Evolutionary conservation across 2,113 vertebrate genomes (phyloP), one percentile per base, ranked within the genome.

Genomic region (Puma concolor): DNA sequence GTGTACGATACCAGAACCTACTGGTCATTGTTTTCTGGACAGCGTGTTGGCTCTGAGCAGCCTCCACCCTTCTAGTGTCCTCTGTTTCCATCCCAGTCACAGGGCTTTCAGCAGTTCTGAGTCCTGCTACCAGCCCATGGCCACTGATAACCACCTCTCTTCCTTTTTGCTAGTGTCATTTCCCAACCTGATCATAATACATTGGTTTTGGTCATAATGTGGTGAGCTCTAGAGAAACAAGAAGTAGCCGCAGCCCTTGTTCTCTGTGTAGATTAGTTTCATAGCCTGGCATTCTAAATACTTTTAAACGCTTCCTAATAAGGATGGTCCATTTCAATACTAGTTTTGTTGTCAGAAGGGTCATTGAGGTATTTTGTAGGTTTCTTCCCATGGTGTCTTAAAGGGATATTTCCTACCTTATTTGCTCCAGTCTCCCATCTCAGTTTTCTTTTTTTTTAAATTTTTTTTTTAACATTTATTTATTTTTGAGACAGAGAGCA

Each of bases 271-370:
- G 44, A 67, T 95, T 66, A 60, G 27, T 57, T 84, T 17, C 29
- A 4, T 50, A 79, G n/a, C 15, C 50, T 5, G 2, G 44, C 54
- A 67, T 89, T 89, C 92, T 52, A 71, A 93, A 21, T 52, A 72
- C 31, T 91, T 84, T 27, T 67, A 41, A 88, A 64, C 4, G 41
- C 16, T 38, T 96, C 27, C 57, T 79, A 54, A 74, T 82, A 74
- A 44, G 50, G 44, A 96, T n/a, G n/a, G 44, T 66, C 92, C 84
- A 36, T 94, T 88, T 88, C 50, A 50, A 4, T 94, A 33, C 60
- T 12, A 88, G 33, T 67, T 88, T 72, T 38, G n/a, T 85, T 71
- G 13, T 87, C 80, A 84, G 33, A 81, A 93, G 93, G 54, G n/a
- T 74, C 80, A 80, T 50, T 91, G 31, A 79, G 31, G 16, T 76